Base-by-base conservation (phyloP, 2,888 invertebrate genomes). In the Argyra leucocephala region DNA sequence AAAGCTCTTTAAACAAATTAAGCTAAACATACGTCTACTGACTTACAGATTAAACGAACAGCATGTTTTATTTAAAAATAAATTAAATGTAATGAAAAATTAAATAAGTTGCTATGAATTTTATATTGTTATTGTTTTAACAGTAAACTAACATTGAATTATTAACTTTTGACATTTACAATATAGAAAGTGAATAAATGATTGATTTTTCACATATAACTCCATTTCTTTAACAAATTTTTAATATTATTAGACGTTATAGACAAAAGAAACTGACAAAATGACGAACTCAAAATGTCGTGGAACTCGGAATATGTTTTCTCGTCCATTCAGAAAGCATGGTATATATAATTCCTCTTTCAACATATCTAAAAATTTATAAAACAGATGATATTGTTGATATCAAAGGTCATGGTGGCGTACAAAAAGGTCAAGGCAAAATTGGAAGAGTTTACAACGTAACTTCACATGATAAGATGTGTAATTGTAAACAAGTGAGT, bases 271-370 rank as follows among this genome's bases (percentile, higher is more conserved):
- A 22, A 57, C 22, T 58, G 10, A n/a, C 70, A 70, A 85, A 81
- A 99, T 99, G 99, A 96, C 96, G 71, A 99, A 99, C 84, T 93
- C 98, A 67, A 98, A 99, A 81, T 99, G 99, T 75, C 93, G 98
- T 75, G 97, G 98, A 76, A 99, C 99, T 69, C 88, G 99, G 82
- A 96, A 99, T 83, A 87, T 99, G 86, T 99, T 99, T 84, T 91
- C 97, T 72, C 88, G 96, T 70, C 89, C 86, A 78, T 99, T 97
- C 88, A 89, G 93, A 73, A 93, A 91, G 78, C 92, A 91, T 86
- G 99, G 99, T 81, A 89, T n/a, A n/a, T n/a, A n/a, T 91, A 62
- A 96, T 97, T 75, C 94, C 95, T 6, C 83, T 99, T 69, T 95
- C 96, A 22, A 98, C 96, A 66, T 99, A 96, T 81, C 91, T 99